Conservation (phyloP, 2,113 vertebrate genomes). For the Eulemur rufifrons region DNA sequence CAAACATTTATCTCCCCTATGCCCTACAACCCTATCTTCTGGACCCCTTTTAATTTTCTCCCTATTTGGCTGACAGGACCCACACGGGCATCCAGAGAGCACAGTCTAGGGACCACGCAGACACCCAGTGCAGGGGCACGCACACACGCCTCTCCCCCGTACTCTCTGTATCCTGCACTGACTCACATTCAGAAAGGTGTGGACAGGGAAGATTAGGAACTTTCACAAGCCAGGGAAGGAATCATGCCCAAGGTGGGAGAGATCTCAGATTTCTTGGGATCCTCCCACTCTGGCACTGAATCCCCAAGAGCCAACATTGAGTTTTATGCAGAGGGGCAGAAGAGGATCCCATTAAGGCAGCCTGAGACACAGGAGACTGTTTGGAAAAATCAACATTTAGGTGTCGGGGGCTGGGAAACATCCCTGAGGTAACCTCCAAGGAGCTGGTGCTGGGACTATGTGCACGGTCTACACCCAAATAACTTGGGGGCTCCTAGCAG, state of each 20-base stretch:
- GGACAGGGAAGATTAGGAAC: background rate
- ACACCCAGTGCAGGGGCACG: rapidly evolving
- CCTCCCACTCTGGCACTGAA: background rate
- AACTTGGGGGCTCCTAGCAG: background rate
- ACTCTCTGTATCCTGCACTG: background rate
- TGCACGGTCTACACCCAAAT: background rate
- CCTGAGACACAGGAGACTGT: background rate
- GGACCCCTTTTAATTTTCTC: background rate
- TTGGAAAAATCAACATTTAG: background rate
- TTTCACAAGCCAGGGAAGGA: background rate
- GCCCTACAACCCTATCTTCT: background rate
- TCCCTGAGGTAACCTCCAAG: background rate
- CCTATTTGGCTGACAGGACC: background rate
- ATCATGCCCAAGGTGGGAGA: background rate
- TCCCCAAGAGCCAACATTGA: background rate
- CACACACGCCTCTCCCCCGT: rapidly evolving
- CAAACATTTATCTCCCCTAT: constrained; percentile 58
- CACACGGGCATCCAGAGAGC: background rate
- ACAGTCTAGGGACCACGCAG: background rate
- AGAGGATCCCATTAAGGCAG: background rate
- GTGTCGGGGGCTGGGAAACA: background rate
- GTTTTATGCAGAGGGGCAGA: background rate
- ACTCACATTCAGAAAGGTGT: background rate
- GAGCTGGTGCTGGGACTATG: background rate
- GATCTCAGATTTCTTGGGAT: background rate